phyloP scores from a whole-genome alignment of 2,113 vertebrate genomes.

The Scopus umbretta region DNA sequence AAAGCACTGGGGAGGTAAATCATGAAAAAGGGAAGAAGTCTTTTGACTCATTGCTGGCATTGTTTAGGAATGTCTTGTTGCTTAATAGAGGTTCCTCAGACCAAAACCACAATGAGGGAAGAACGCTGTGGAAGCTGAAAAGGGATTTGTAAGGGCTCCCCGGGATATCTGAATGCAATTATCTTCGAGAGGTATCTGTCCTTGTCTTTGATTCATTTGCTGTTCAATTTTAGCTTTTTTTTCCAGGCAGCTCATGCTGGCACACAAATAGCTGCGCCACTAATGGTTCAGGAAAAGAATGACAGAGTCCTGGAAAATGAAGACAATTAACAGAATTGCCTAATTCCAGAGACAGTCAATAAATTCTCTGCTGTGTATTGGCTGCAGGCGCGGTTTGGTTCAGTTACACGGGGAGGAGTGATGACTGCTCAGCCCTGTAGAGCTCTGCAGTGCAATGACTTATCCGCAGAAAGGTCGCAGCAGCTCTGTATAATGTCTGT shows the following conservation, averaged over 20 bases:
- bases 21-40: neutral
- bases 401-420: neutral
- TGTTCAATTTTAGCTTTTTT: neutral
- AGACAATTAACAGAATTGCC: constrained; percentile 26
- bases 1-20: neutral
- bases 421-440: neutral
- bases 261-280: neutral
- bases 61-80: neutral
- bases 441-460: neutral
- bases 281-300: neutral
- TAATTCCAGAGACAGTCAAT: neutral
- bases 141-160: neutral
- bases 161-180: neutral
- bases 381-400: neutral
- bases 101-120: neutral
- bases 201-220: neutral
- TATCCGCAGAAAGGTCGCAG: neutral
- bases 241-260: neutral
- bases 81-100: neutral
- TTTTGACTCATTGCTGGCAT: neutral
- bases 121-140: neutral
- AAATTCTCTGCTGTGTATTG: neutral
- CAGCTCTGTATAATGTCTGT: neutral
- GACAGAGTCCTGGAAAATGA: neutral
- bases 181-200: neutral